A percentile compares a stretch with the other conserved stretches of the same genome.
Conservation (phyloP, 2,888 invertebrate genomes). For the Drosophila kuntzei region DNA sequence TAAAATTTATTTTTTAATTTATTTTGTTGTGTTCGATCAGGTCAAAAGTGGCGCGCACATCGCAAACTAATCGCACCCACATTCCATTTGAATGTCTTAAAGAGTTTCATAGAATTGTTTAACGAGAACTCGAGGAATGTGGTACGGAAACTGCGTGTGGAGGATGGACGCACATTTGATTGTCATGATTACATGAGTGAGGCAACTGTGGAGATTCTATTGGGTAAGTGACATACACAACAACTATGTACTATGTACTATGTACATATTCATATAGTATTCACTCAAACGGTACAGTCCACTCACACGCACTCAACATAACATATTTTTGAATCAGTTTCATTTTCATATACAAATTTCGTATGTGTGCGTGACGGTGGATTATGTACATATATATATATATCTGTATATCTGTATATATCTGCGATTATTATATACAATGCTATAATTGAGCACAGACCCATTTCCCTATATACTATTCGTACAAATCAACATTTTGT, state of each 20-base stretch:
- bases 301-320: conserved; percentile 62
- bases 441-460: conserved; percentile 70
- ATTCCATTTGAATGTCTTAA: conserved; percentile 94
- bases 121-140: conserved; percentile 92
- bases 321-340: conserved; percentile 43
- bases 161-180: conserved; percentile 89
- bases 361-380: conserved; percentile 25
- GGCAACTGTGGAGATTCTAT: conserved; percentile 92
- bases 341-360: conserved; percentile 39
- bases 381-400: conserved; percentile 8
- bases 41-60: conserved; percentile 94
- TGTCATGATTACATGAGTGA: conserved; percentile 94
- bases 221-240: conserved; percentile 87
- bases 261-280: not conserved
- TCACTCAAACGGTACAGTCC: conserved; percentile 59
- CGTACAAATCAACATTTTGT: conserved; percentile 69
- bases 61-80: conserved; percentile 94
- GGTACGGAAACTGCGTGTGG: conserved; percentile 90
- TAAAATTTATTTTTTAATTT: not conserved
- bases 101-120: conserved; percentile 94
- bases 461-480: conserved; percentile 74
- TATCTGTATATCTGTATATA: conserved; percentile 6
- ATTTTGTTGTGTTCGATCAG: conserved; percentile 86
- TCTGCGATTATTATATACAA: conserved; percentile 28
- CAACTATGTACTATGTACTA: conserved; percentile 1